Base-by-base conservation (phyloP, 2,888 invertebrate species). In the Rhingia campestris region DNA sequence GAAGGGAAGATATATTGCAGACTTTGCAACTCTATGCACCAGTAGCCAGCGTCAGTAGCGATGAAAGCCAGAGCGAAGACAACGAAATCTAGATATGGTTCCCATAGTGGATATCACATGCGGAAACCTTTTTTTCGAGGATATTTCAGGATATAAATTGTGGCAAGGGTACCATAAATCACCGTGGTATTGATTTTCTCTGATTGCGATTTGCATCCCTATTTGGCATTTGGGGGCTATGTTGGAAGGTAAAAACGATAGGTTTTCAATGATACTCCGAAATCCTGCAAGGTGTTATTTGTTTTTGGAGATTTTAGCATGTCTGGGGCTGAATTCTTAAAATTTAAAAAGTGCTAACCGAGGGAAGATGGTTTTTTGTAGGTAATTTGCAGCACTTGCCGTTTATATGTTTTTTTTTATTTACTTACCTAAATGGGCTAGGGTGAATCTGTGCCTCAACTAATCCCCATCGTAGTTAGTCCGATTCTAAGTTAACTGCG, bases 101-200 rank as follows among this genome's bases (percentile, higher is more conserved):
- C 39, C 39, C 35, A 35, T 7, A 41, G 5, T 10, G n/a, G 33
- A 58, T 45, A 49, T 75, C 53, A 56, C 59, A 66, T 22, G 22
- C 45, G 58, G 64, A 59, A 61, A 47, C 33, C 67, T 74, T 61
- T 54, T 59, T 39, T 22, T 22, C 22, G 22, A 22, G 54, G 39
- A 74, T 74, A 61, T 58, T 22, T 59, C 53, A 66, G 81, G 32
- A 73, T 45, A 76, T 81, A 81, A 76, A 81, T 81, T 56, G 32
- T 59, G 14, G 32, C 39, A 81, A 54, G 54, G 54, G 14, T 63
- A 61, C 37, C 64, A 76, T 81, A 81, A 81, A 76, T 81, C 81
- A 76, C 66, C 37, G 61, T 22, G 72, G 22, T 67, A 72, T 81
- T 81, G 81, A 77, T 81, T 81, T 67, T 77, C 70, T 72, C 49